Evolutionary conservation across 2,888 invertebrate genomes (phyloP).

Genomic region (Orchesella flavescens): DNA sequence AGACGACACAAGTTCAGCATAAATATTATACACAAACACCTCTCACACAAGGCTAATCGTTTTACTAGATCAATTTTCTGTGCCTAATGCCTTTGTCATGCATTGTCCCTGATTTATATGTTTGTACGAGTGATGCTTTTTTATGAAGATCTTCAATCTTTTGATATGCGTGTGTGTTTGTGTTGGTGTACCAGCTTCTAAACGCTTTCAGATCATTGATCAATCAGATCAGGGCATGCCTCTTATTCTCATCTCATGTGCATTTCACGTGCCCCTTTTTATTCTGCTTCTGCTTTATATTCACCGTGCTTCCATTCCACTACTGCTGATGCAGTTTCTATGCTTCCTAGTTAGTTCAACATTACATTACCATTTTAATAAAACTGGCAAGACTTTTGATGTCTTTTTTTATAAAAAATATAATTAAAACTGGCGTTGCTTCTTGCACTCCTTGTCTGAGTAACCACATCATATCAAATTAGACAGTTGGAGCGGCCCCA

Average conservation of each 20-base stretch:
- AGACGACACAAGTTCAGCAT: conserved; percentile 30
- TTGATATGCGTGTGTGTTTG: not conserved
- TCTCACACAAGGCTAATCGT: conserved; percentile 3
- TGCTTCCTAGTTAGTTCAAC: not conserved
- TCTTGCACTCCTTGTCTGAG: too few species aligned
- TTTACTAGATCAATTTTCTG: not conserved
- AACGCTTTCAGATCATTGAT: not conserved
- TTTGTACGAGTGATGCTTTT: not conserved
- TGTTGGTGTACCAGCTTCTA: not conserved
- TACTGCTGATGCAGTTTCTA: not conserved
- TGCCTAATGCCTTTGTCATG: not conserved
- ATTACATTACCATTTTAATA: not conserved
- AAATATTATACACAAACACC: not conserved
- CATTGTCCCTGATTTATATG: not conserved
- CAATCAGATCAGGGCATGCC: not conserved
- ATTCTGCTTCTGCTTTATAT: not conserved
- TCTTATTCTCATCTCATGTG: not conserved
- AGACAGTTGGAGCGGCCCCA: too few species aligned
- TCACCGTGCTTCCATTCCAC: not conserved
- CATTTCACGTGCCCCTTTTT: conserved; percentile 25
- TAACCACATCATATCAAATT: too few species aligned
- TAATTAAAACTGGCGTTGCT: too few species aligned
- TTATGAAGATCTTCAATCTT: not conserved
- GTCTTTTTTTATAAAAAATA: too few species aligned
- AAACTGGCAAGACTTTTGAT: too few species aligned